Conservation (phyloP, 2,888 invertebrate species). For the Napeogenes inachia region DNA sequence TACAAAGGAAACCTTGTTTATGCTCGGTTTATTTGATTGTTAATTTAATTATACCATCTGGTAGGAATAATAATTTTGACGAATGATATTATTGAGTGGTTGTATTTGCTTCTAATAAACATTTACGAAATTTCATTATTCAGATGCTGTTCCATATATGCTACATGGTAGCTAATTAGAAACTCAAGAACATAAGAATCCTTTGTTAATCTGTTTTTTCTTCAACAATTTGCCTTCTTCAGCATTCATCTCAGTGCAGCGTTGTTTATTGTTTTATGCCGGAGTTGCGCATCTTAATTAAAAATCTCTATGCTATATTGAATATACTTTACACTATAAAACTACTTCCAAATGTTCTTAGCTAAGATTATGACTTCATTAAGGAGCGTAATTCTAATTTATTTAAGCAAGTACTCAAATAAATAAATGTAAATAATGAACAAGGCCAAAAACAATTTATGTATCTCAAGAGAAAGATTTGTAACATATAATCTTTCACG, state of each 20-base stretch:
- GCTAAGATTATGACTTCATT: not conserved
- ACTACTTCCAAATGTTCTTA: conserved; percentile 1
- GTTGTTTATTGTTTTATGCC: not conserved
- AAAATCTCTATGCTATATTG: conserved; percentile 6
- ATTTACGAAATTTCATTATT: not conserved
- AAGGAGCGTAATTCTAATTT: not conserved
- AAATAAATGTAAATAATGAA: too few relatives aligned
- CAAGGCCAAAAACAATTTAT: too few relatives aligned
- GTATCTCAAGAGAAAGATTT: too few relatives aligned
- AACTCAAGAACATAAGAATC: not conserved
- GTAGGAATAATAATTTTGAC: not conserved
- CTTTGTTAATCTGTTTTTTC: not conserved
- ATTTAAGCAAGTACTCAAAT: too few relatives aligned
- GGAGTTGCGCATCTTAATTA: conserved; percentile 5
- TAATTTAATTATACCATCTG: not conserved
- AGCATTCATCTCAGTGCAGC: not conserved
- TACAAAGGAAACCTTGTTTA: conserved; percentile 11
- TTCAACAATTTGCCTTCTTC: conserved; percentile 4
- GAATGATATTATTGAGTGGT: not conserved
- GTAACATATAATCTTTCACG: too few relatives aligned
- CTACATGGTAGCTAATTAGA: not conserved
- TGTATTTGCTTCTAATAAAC: not conserved
- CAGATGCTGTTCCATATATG: not conserved
- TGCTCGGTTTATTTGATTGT: not conserved
- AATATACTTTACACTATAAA: not conserved